These are phyloP conservation scores for Eublepharis macularius DNA, from an alignment of 2,113 vertebrate species.

Conservation along the genomic window DNA sequence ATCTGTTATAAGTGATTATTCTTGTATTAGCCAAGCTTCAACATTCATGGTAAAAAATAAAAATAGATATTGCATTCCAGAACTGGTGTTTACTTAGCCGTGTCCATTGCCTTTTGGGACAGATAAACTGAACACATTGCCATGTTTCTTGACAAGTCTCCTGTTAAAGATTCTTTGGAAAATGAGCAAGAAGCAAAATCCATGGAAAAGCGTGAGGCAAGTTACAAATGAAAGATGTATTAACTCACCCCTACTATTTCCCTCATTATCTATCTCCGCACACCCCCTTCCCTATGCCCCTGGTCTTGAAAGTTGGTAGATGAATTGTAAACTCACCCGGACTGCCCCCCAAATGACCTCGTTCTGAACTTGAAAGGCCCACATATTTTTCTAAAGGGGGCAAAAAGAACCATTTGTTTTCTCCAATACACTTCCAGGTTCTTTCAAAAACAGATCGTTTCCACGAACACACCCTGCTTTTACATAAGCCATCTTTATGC, in stretches of 20 bases:
- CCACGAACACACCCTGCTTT: constrained; percentile 21
- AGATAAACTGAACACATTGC: not conserved
- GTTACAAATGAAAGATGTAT: not conserved
- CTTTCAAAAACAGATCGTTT: constrained; percentile 20
- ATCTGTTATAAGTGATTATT: not conserved
- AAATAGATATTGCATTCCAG: not conserved
- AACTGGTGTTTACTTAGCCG: not conserved
- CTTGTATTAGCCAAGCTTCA: not conserved
- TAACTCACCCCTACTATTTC: not conserved
- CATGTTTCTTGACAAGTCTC: not conserved
- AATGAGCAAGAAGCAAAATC: not conserved
- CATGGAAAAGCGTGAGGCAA: not conserved
- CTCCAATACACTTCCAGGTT: constrained; percentile 39
- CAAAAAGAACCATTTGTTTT: constrained; percentile 30
- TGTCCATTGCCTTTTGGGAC: not conserved
- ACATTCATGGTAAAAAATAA: not conserved
- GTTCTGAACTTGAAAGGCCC: constrained; percentile 25
- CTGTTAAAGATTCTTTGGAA: not conserved
- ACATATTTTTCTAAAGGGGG: constrained; percentile 27
- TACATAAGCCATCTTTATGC: not conserved
- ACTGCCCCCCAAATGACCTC: constrained; percentile 44
- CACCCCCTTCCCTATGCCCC: constrained; percentile 23
- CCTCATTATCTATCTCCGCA: constrained; percentile 14
- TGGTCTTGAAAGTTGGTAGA: constrained; percentile 28
- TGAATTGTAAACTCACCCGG: constrained; percentile 34